Evolutionary conservation across 2,888 invertebrate species (phyloP), one percentile per base, ranked within the genome.

Genomic region (Drosophila paucipuncta): DNA sequence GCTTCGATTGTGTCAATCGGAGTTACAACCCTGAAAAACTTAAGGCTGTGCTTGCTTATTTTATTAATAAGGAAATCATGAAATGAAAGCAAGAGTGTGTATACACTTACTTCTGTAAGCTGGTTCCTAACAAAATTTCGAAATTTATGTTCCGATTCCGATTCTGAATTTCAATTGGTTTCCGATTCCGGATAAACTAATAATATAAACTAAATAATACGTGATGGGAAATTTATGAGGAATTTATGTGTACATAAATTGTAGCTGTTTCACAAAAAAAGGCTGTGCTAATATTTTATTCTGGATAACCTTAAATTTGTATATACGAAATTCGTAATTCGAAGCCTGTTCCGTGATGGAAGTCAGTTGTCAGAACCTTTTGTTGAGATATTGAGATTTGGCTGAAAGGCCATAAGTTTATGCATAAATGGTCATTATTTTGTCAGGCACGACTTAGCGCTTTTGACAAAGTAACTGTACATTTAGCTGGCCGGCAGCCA

Each of bases 391-490:
- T 78, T 79, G 64, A 73, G 76, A 43, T 60, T 74, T 71, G 64
- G 47, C 57, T 41, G 54, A 69, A 67, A 69, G 69, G 77, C 80
- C 77, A 80, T 63, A 73, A 65, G 77, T 70, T 80, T 63, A 37
- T 69, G 77, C 77, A 77, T 73, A 85, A 83, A 85, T 74, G 85
- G 79, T 81, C 82, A 81, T 86, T 87, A 83, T 83, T 73, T 71
- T 85, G 81, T 77, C 73, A 70, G 78, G 84, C 85, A 85, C 89
- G 89, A 85, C 86, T 84, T 84, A 54, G 62, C 81, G 85, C 85
- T 83, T 83, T 76, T 84, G 82, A 73, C 82, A 83, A 82, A 79
- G 81, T 83, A 81, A 81, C 83, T 74, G 85, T 72, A 73, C 76
- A 78, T 80, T 83, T 83, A 76, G 68, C 67, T 79, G 80, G 79